phyloP scores from a whole-genome alignment of 2,797 vertebrate genomes.

The Scleropages formosus region DNA sequence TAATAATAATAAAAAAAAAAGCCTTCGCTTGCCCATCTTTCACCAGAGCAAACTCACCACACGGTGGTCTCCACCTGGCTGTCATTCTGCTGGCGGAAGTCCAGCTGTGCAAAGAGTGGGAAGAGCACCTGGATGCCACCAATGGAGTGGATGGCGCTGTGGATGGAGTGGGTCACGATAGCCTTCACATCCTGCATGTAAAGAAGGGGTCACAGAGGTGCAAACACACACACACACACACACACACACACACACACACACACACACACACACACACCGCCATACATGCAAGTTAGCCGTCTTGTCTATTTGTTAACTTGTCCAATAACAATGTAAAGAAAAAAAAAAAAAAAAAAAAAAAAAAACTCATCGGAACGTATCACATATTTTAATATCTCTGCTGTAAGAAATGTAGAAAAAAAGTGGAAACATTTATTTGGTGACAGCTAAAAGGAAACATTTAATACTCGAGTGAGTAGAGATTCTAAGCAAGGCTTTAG shows the following conservation, averaged over 20 bases:
- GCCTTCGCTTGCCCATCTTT: no score
- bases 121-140: conserved; percentile 96
- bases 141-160: conserved; percentile 95
- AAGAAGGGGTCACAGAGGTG: conserved; percentile 10
- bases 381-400: no score
- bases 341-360: no score
- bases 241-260: background rate
- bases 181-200: conserved; percentile 87
- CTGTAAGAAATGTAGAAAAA: no score
- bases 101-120: conserved; percentile 91
- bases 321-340: no score
- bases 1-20: no score
- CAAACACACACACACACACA: conserved; percentile 11
- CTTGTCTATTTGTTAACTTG: no score
- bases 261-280: background rate
- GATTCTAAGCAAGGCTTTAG: no score
- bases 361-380: no score
- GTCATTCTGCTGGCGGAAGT: conserved; percentile 90
- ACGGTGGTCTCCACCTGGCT: conserved; percentile 92
- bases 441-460: no score
- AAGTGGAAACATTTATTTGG: no score
- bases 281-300: background rate
- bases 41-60: conserved; percentile 80
- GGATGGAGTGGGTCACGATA: conserved; percentile 96
- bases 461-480: no score